These are phyloP conservation scores for Brachyptera putata DNA, from an alignment of 2,888 invertebrate genomes.

Conservation along the genomic window DNA sequence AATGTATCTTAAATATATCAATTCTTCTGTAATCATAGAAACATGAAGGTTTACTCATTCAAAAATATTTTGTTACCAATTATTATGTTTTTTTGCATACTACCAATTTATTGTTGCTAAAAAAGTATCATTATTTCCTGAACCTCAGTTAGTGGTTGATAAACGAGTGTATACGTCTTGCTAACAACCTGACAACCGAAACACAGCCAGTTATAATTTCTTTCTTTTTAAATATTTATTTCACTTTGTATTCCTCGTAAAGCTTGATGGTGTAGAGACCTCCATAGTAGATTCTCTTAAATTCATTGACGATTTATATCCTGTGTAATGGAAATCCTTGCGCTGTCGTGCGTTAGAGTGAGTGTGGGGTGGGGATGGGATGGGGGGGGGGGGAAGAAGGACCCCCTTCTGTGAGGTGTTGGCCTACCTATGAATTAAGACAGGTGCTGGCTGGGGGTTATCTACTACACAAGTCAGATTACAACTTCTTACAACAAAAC, in stretches of 20 bases:
- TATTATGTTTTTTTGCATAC: too few relatives aligned
- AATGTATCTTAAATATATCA: too few relatives aligned
- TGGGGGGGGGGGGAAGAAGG: not conserved
- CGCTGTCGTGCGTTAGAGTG: not conserved
- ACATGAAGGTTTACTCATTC: too few relatives aligned
- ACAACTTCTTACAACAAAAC: not conserved
- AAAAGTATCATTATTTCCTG: too few relatives aligned
- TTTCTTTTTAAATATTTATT: slow-evolving; percentile 24
- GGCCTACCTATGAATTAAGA: not conserved
- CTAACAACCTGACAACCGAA: slow-evolving; percentile 29
- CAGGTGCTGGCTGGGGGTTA: not conserved
- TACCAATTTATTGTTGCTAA: too few relatives aligned
- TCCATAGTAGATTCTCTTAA: slow-evolving; percentile 10
- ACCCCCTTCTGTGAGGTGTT: not conserved
- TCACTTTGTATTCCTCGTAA: slow-evolving; percentile 17
- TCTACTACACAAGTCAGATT: not conserved
- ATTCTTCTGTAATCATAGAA: too few relatives aligned
- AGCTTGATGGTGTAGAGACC: slow-evolving; percentile 1
- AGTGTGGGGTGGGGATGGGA: not conserved
- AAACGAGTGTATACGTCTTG: slow-evolving; percentile 7
- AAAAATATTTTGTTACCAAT: too few relatives aligned
- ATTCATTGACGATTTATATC: slow-evolving; percentile 7
- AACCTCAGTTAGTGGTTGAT: too few relatives aligned
- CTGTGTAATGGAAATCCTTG: not conserved
- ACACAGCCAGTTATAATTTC: slow-evolving; percentile 14